Evolutionary conservation across 1,140 invertebrate species (phyloP), one percentile per base, ranked within the genome.

Genomic region (Mactra quadrangularis): DNA sequence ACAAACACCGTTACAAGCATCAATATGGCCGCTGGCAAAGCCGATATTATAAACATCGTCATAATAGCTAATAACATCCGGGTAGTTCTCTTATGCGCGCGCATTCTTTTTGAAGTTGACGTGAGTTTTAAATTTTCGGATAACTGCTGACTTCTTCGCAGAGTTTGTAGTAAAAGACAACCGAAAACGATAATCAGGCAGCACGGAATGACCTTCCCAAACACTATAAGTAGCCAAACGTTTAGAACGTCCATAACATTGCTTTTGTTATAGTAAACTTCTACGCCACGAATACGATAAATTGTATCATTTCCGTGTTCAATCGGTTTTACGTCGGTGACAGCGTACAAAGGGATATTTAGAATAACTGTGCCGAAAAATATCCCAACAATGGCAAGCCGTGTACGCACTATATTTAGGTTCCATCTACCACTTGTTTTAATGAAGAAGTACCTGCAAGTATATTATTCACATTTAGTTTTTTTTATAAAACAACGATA

Each of bases 21-120:
- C 19, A 93, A 52, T 41, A 95, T 87, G 3, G 92, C 93, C 62
- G 95, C 90, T 0, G 97, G 97, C 45, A 98, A 95, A 92, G 98
- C 97, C 0, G 97, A 97, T 0, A 97, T 93, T 7, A 98, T 94
- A 87, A 98, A 98, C 4, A 98, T 94, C 0, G 97, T 91, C 22
- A 90, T 90, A 35, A 92, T 89, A 15, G 87, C 85, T 35, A 91
- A 76, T 3, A 93, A 82, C 88, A 92, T 90, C 0, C 88, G 83
- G 1, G 91, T 90, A 2, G 98, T 99, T 83, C 97, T 94, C 89
- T 98, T 84, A 70, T 88, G 87, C 59, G 89, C 87, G 27, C 79
- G 83, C 96, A 95, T 90, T 97, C 96, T 0, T 96, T 95, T 81
- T 68, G 87, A 82, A 57, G 57, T 70, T 27, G 86, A 45, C 19